Evolutionary conservation across 92 coral and sea anemone genomes (phyloP).

Genomic region (Palythoa caribaeorum): DNA sequence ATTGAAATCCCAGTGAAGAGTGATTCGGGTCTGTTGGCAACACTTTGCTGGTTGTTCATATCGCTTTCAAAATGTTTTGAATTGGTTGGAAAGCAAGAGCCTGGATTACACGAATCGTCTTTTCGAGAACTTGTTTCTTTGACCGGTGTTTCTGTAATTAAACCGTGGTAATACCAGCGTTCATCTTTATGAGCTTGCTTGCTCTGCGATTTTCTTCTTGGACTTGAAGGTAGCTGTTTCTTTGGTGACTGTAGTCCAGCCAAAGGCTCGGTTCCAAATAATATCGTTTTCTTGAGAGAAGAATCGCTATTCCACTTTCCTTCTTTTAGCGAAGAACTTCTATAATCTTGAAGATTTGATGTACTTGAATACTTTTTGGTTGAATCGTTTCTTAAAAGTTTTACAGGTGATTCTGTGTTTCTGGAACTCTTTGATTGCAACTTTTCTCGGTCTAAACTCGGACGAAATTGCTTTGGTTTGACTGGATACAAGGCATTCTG

Average conservation of each 20-base stretch:
- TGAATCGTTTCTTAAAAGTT: neutral
- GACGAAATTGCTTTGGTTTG: neutral
- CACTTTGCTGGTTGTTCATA: neutral
- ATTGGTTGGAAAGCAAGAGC: neutral
- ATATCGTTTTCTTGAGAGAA: neutral
- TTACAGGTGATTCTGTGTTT: neutral
- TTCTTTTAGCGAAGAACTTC: neutral
- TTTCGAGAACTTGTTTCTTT: neutral
- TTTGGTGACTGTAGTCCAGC: constrained; percentile 47
- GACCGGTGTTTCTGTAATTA: constrained; percentile 22
- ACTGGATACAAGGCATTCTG: constrained; percentile 2
- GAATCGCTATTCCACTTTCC: constrained; percentile 47
- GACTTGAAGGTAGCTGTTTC: constrained; percentile 16
- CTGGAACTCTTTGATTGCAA: neutral
- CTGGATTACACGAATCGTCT: neutral
- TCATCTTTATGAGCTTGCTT: neutral
- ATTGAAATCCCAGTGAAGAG: constrained; percentile 3
- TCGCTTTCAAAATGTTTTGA: neutral
- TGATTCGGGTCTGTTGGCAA: neutral
- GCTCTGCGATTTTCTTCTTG: constrained; percentile 7
- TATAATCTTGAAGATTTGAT: neutral
- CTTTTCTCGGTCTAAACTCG: neutral
- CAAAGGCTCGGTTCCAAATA: constrained; percentile 37
- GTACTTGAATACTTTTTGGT: constrained; percentile 8
- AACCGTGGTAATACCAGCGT: neutral